Evolutionary conservation across 2,113 vertebrate genomes (phyloP).

Genomic region (zebrafish (Danio rerio)): DNA sequence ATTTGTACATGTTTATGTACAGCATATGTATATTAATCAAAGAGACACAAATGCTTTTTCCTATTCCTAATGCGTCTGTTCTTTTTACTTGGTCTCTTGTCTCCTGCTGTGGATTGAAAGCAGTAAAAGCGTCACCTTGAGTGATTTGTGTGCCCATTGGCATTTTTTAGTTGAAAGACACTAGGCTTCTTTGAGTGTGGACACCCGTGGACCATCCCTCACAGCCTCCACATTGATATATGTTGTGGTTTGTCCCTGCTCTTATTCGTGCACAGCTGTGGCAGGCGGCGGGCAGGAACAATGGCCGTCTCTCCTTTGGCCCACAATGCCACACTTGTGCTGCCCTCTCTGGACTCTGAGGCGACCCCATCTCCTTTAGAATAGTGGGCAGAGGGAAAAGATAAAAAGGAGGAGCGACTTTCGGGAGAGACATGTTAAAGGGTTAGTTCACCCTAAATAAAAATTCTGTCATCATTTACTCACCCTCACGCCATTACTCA

Average conservation of each 20-base stretch:
- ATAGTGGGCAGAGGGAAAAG: slow-evolving; percentile 23
- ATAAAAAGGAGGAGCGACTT: background rate
- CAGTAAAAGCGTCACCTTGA: slow-evolving; percentile 41
- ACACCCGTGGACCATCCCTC: slow-evolving; percentile 52
- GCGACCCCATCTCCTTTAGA: slow-evolving; percentile 34
- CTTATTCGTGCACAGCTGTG: slow-evolving; percentile 66
- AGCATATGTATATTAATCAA: background rate
- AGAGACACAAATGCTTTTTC: slow-evolving; percentile 31
- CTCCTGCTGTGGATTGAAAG: background rate
- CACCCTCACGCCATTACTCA: no score
- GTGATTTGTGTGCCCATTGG: slow-evolving; percentile 48
- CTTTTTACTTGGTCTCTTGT: slow-evolving; percentile 18
- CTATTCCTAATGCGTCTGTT: slow-evolving; percentile 2
- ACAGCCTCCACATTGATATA: slow-evolving; percentile 64
- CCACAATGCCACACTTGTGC: slow-evolving; percentile 70
- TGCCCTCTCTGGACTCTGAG: slow-evolving; percentile 53
- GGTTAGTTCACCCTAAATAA: no score
- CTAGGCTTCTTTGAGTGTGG: slow-evolving; percentile 58
- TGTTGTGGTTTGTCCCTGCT: slow-evolving; percentile 58
- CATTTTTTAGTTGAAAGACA: slow-evolving; percentile 50
- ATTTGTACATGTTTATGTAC: no score
- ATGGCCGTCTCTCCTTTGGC: slow-evolving; percentile 61
- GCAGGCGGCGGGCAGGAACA: slow-evolving; percentile 58
- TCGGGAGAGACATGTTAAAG: slow-evolving; percentile 15
- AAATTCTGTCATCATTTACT: no score